These are phyloP conservation scores for Drosophila sucinea DNA, from an alignment of 1,140 invertebrate species.

Conservation along the genomic window DNA sequence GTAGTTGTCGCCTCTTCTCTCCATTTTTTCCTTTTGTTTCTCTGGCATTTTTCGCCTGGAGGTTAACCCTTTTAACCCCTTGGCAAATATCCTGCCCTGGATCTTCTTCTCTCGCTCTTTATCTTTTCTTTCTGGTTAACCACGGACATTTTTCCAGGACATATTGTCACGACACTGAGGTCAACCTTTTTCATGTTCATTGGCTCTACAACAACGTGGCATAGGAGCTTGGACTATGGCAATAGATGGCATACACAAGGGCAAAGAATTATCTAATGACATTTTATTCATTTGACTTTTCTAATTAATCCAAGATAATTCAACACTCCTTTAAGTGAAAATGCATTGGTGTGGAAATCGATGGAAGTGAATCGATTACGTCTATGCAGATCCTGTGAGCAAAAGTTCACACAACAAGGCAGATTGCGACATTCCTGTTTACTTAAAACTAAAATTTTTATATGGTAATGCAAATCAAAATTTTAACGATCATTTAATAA, in stretches of 20 bases:
- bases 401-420: too few species aligned
- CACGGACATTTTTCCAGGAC: constrained; percentile 73
- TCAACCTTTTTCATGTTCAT: constrained; percentile 79
- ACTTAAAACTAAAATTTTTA: too few species aligned
- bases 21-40: constrained; percentile 33
- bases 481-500: too few species aligned
- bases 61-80: constrained; percentile 77
- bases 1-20: constrained; percentile 28
- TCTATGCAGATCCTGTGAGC: background rate
- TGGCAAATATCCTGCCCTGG: constrained; percentile 49
- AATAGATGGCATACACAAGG: constrained; percentile 13
- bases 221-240: constrained; percentile 15
- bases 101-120: background rate
- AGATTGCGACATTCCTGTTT: too few species aligned
- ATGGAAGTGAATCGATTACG: background rate
- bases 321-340: background rate
- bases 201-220: constrained; percentile 28
- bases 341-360: background rate
- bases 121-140: constrained; percentile 62
- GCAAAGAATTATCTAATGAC: constrained; percentile 14
- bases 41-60: constrained; percentile 46
- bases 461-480: too few species aligned
- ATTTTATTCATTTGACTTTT: constrained; percentile 12
- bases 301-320: background rate
- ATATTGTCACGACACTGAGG: constrained; percentile 75